phyloP scores from a whole-genome alignment of 2,888 invertebrate species.

The Gisinianus flammeolus region DNA sequence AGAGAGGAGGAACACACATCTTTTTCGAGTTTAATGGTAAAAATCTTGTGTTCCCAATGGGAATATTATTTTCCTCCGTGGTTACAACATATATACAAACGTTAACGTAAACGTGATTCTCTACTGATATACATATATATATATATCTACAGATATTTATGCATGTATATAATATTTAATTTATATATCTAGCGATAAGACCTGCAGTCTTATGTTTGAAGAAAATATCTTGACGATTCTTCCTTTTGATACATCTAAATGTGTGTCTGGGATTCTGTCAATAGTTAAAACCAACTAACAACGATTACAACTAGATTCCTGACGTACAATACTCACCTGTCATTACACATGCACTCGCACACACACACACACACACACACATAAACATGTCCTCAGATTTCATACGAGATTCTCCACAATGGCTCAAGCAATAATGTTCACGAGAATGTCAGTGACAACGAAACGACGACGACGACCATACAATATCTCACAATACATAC shows the following conservation, averaged over 20 bases:
- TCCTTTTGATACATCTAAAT: too few relatives aligned
- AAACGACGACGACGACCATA: background rate
- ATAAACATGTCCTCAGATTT: background rate
- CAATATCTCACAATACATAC: background rate
- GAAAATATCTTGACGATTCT: too few relatives aligned
- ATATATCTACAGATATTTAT: too few relatives aligned
- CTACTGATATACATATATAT: too few relatives aligned
- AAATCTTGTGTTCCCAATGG: constrained; percentile 1
- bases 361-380: background rate
- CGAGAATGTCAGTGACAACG: background rate
- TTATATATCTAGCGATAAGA: too few relatives aligned
- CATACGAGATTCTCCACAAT: background rate
- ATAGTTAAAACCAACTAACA: too few relatives aligned
- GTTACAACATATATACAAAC: background rate
- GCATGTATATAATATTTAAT: too few relatives aligned
- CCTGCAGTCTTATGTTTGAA: too few relatives aligned
- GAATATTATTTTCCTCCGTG: background rate
- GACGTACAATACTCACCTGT: too few relatives aligned
- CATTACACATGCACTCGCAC: background rate
- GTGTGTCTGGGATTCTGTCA: too few relatives aligned
- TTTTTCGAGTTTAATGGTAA: constrained; percentile 4
- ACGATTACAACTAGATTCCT: too few relatives aligned
- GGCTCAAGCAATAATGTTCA: background rate
- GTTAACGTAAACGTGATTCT: background rate
- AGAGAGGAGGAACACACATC: background rate